Evolutionary conservation across 64 coral and sea anemone species (phyloP).

Genomic region (Platygyra sinensis): DNA sequence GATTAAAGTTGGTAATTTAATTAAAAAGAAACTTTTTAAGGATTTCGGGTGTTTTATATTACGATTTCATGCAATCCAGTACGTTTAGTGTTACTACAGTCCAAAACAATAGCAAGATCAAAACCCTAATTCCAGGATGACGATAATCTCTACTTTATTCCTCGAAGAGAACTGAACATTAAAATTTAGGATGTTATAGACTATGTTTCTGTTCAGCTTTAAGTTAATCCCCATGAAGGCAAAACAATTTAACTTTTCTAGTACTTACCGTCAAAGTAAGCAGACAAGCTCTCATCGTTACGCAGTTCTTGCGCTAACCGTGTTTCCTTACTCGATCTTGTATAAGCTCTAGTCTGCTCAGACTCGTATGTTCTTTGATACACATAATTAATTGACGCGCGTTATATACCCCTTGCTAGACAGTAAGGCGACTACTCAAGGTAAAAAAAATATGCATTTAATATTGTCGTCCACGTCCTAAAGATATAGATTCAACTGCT

Average conservation of each 20-base stretch:
- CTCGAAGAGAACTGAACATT: too few species aligned
- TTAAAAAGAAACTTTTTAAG: too few species aligned
- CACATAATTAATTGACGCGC: not conserved
- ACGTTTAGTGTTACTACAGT: too few species aligned
- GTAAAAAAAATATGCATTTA: not conserved
- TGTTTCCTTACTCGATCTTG: not conserved
- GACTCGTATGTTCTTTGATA: too few species aligned
- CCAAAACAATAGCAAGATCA: too few species aligned
- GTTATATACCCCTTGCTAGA: not conserved
- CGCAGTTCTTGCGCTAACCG: not conserved
- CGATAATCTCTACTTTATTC: too few species aligned
- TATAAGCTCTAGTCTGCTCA: not conserved
- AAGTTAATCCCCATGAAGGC: too few species aligned
- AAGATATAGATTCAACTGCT: not conserved
- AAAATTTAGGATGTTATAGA: not conserved
- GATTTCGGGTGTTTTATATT: too few species aligned
- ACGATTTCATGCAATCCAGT: too few species aligned
- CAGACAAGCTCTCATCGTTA: not conserved
- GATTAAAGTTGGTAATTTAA: too few species aligned
- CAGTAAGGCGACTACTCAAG: not conserved
- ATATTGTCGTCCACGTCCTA: not conserved
- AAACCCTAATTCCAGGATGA: too few species aligned
- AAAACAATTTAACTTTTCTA: too few species aligned
- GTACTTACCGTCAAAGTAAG: not conserved
- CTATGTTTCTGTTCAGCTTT: not conserved